A percentile compares a stretch with the other conserved stretches of the same genome.
Evolutionary conservation across 2,797 vertebrate genomes (phyloP).

Genomic region (Saxicola maurus): DNA sequence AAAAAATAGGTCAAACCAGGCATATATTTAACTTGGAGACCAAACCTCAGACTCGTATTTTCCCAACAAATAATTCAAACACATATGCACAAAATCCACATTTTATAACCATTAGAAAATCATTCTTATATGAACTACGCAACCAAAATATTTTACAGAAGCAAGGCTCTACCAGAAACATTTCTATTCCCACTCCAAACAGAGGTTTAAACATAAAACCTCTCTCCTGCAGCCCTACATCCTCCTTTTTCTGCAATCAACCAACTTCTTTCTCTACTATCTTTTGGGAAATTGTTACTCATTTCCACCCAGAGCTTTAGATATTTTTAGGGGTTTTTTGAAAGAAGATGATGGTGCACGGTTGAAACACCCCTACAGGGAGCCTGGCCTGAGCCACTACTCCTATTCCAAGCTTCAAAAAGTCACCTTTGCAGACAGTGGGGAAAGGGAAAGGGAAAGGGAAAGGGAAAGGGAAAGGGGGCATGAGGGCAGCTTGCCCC

Average conservation of each 20-base stretch:
- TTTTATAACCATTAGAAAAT: background rate
- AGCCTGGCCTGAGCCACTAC: background rate
- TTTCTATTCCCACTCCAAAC: background rate
- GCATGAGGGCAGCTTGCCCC: background rate
- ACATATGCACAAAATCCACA: background rate
- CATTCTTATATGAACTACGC: background rate
- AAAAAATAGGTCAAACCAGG: conserved; percentile 43
- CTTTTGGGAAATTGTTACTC: background rate
- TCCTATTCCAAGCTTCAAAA: background rate
- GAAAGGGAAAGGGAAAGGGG: background rate
- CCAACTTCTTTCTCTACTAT: background rate
- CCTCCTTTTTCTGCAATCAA: background rate
- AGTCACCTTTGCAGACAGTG: background rate
- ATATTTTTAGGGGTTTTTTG: background rate
- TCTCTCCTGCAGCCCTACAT: background rate
- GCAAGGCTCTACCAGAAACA: background rate
- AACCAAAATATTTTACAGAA: background rate
- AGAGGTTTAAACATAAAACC: background rate
- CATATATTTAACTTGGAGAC: conserved; percentile 17
- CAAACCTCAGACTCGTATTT: background rate
- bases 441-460: background rate
- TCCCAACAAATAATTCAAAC: background rate
- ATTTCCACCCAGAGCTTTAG: background rate
- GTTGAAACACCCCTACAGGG: background rate
- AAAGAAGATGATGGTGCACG: background rate